phyloP scores from a whole-genome alignment of 2,113 vertebrate genomes.

The Micronisus gabar region DNA sequence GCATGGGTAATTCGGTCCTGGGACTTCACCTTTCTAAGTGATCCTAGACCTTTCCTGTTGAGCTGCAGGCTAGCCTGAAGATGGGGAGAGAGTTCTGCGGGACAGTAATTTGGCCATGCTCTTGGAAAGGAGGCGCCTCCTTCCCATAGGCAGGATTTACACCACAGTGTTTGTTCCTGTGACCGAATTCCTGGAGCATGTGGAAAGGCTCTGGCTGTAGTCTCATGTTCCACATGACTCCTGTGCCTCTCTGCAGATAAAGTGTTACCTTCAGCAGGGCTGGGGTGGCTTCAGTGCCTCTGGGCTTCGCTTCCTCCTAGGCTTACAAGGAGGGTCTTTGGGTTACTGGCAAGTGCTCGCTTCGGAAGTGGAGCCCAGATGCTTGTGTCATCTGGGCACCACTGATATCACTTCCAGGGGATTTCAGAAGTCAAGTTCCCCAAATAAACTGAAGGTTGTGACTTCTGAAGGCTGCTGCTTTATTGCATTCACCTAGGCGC shows the following conservation, averaged over 20 bases:
- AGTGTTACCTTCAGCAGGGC: not conserved
- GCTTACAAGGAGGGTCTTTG: not conserved
- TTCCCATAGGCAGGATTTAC: not conserved
- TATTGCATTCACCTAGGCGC: not conserved
- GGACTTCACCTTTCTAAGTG: not conserved
- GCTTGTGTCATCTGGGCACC: not conserved
- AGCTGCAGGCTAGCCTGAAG: not conserved
- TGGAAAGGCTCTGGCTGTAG: not conserved
- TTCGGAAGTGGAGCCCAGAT: constrained; percentile 1
- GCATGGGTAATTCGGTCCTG: not conserved
- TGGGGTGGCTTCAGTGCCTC: not conserved
- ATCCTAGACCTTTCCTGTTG: not conserved
- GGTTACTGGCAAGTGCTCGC: not conserved
- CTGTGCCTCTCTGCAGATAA: not conserved
- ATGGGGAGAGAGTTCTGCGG: not conserved
- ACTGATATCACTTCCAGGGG: not conserved
- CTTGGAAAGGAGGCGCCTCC: not conserved
- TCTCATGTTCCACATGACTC: not conserved
- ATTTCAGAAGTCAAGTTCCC: not conserved
- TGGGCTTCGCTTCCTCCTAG: not conserved
- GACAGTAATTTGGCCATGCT: not conserved
- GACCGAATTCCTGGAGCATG: constrained; percentile 7
- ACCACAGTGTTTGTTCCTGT: not conserved
- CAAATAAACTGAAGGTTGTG: not conserved
- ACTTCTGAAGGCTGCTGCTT: not conserved